Evolutionary conservation across 2,797 vertebrate species (phyloP).

Genomic region (Mormyrus proboscirostris): DNA sequence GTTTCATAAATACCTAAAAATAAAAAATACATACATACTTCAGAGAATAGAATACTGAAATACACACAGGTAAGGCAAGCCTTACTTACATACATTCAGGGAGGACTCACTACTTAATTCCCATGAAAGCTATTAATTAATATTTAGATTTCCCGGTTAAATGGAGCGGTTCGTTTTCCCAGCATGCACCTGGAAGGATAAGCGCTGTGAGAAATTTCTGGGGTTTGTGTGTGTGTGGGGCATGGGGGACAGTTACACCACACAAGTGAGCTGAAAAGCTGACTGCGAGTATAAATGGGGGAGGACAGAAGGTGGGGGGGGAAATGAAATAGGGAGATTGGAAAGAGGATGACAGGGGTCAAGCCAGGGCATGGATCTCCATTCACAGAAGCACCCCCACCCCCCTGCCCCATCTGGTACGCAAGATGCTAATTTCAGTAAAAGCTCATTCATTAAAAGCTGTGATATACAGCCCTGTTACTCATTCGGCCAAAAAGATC

Average conservation of each 20-base stretch:
- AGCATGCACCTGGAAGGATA: background rate
- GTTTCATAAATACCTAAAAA: background rate
- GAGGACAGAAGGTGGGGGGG: background rate
- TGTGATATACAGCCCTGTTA: slow-evolving; percentile 37
- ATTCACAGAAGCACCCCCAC: background rate
- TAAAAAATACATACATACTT: background rate
- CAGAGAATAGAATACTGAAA: background rate
- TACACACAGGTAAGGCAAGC: background rate
- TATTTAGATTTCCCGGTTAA: background rate
- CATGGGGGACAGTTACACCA: background rate
- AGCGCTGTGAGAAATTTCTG: background rate
- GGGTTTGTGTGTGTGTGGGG: background rate
- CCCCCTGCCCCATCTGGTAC: slow-evolving; percentile 12
- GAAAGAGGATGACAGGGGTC: background rate
- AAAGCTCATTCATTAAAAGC: slow-evolving; percentile 59
- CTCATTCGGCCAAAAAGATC: slow-evolving; percentile 53
- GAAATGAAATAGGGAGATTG: background rate
- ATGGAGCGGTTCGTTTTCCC: background rate
- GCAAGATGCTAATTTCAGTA: slow-evolving; percentile 57
- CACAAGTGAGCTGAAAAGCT: background rate
- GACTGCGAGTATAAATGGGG: background rate
- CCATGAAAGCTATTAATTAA: background rate
- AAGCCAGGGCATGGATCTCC: background rate
- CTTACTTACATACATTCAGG: background rate
- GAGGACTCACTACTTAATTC: background rate